Evolutionary conservation across 2,113 vertebrate genomes (phyloP).

Genomic region (Lampris incognitus): DNA sequence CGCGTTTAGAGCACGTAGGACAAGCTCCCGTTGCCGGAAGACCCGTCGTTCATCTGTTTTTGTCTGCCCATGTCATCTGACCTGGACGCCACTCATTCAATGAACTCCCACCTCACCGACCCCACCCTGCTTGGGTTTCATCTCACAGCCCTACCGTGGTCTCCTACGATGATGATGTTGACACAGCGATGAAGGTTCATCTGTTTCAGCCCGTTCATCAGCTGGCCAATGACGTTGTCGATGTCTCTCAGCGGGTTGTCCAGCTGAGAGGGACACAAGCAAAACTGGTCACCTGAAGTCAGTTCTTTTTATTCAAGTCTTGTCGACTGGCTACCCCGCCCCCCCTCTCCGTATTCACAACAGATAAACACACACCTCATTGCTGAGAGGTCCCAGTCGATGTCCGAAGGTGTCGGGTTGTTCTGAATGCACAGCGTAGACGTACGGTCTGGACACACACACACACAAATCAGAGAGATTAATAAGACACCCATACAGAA

Average conservation of each 20-base stretch:
- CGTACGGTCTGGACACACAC: conserved; percentile 86
- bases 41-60: too few relatives aligned
- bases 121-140: too few relatives aligned
- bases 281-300: background rate
- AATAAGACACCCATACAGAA: background rate
- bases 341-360: too few relatives aligned
- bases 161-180: conserved; percentile 95
- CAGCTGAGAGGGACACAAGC: conserved; percentile 78
- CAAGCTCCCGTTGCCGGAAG: too few relatives aligned
- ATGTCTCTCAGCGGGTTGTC: conserved; percentile 92
- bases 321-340: too few relatives aligned
- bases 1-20: too few relatives aligned
- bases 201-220: conserved; percentile 98
- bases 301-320: too few relatives aligned
- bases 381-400: conserved; percentile 91
- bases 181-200: conserved; percentile 94
- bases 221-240: conserved; percentile 93
- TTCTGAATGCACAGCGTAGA: conserved; percentile 96
- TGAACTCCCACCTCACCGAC: too few relatives aligned
- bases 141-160: conserved; percentile 86
- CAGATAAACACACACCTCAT: conserved; percentile 81
- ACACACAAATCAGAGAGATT: background rate
- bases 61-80: too few relatives aligned
- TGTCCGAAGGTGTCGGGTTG: conserved; percentile 96
- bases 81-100: too few relatives aligned